These are phyloP conservation scores for Knipowitschia caucasica DNA, from an alignment of 2,797 vertebrate species.

Conservation along the genomic window DNA sequence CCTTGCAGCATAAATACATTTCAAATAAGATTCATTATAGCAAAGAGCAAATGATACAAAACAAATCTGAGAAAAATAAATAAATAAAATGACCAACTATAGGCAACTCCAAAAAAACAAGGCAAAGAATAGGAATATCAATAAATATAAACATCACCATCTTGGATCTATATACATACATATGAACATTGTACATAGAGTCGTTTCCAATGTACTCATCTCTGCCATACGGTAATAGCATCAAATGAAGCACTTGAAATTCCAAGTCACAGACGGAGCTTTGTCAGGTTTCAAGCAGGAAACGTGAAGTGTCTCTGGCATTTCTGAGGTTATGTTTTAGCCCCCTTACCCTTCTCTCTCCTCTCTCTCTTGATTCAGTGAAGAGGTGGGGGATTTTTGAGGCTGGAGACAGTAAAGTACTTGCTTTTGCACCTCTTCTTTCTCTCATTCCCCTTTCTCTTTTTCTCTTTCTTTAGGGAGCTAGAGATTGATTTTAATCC, in stretches of 20 bases:
- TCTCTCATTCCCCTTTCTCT: conserved; percentile 64
- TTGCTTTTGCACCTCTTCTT: conserved; percentile 78
- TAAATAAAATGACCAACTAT: conserved; percentile 67
- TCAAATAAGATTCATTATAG: conserved; percentile 51
- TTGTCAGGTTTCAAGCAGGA: conserved; percentile 73
- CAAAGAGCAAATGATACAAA: conserved; percentile 57
- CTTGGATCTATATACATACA: conserved; percentile 81
- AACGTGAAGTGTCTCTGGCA: conserved; percentile 62
- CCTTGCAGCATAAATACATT: conserved; percentile 71
- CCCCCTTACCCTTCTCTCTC: conserved; percentile 49
- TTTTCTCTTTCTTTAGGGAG: conserved; percentile 72
- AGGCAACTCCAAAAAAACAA: conserved; percentile 67
- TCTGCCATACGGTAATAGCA: conserved; percentile 64
- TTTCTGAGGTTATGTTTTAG: conserved; percentile 24
- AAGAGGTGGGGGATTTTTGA: conserved; percentile 72
- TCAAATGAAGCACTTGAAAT: conserved; percentile 71
- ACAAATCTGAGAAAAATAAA: conserved; percentile 57
- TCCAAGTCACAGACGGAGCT: conserved; percentile 71
- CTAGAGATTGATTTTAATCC: conserved; percentile 90
- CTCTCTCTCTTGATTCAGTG: conserved; percentile 48
- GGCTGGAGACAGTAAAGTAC: conserved; percentile 79
- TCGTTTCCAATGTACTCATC: conserved; percentile 54
- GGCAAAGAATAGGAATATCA: conserved; percentile 62
- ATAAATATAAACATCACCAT: conserved; percentile 79
- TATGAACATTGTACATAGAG: conserved; percentile 81